Evolutionary conservation across 2,888 invertebrate species (phyloP), one percentile per base, ranked within the genome.

Genomic region (Alloscopus bannaensis): DNA sequence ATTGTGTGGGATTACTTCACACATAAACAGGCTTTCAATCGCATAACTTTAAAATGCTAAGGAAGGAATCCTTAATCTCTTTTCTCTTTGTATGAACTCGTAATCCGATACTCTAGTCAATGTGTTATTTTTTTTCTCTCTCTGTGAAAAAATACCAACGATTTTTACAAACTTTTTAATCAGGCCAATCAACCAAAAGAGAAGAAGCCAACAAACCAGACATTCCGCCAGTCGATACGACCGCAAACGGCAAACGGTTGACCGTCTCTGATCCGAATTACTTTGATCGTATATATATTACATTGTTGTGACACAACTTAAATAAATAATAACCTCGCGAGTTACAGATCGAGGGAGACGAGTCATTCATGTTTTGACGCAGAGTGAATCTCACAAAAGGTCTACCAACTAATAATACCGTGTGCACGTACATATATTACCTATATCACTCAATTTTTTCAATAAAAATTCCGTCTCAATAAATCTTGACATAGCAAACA

Each of bases 171-270:
- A 45, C 45, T n/a, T n/a, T n/a, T n/a, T 45, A 64, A 64, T 64
- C 42, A 64, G 64, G 64, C 64, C 64, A 64, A 47, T 47, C 64
- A 59, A 59, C 59, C 59, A 18, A 29, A 3, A n/a, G n/a, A n/a
- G n/a, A n/a, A n/a, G n/a, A n/a, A n/a, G n/a, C 3, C 59, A 24
- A 64, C 64, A 64, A 28, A 45, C 64, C 42, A 64, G 47, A 64
- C 64, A n/a, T 40, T 29, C 47, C 20, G 26, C 26, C 64, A 64
- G 42, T 62, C 64, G 47, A 64, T 62, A 42, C 64, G 29, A 64
- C 64, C n/a, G 52, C 52, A 22, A 52, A 22, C 16, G 52, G 24
- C 24, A n/a, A 22, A 22, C 52, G 6, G 24, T 24, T 13, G 40
- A 8, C 40, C 16, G 40, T 13, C 40, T 11, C n/a, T n/a, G n/a